These are phyloP conservation scores for Dermatemys mawii DNA, from an alignment of 2,113 vertebrate genomes.

Conservation along the genomic window DNA sequence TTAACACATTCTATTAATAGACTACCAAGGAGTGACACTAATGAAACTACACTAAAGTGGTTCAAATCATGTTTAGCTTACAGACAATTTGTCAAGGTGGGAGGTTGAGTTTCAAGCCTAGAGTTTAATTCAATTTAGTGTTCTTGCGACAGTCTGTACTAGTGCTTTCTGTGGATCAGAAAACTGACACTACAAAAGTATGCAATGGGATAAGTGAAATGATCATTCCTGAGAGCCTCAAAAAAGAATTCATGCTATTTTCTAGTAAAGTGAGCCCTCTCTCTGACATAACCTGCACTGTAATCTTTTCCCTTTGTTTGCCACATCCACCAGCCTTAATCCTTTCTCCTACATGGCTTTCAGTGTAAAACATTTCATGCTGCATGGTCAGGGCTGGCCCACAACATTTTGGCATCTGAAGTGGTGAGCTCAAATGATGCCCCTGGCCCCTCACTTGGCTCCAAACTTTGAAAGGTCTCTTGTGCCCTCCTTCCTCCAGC, in stretches of 20 bases:
- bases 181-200: neutral
- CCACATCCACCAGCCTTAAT: neutral
- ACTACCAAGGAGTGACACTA: constrained; percentile 13
- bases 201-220: accelerated
- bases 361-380: accelerated
- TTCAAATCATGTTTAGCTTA: neutral
- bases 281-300: neutral
- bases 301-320: neutral
- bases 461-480: too few relatives aligned
- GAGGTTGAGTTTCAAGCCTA: constrained; percentile 36
- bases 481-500: too few relatives aligned
- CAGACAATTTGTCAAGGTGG: constrained; percentile 48
- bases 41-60: neutral
- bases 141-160: neutral
- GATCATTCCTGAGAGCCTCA: neutral
- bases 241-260: neutral
- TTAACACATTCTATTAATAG: neutral
- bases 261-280: neutral
- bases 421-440: too few relatives aligned
- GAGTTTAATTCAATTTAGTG: neutral
- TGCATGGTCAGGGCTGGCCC: too few relatives aligned
- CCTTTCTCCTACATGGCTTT: neutral
- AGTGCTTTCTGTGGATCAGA: neutral
- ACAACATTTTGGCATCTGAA: too few relatives aligned
- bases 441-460: too few relatives aligned